Base-by-base conservation (phyloP, 2,888 invertebrate genomes). In the Teinopalpus imperialis region DNA sequence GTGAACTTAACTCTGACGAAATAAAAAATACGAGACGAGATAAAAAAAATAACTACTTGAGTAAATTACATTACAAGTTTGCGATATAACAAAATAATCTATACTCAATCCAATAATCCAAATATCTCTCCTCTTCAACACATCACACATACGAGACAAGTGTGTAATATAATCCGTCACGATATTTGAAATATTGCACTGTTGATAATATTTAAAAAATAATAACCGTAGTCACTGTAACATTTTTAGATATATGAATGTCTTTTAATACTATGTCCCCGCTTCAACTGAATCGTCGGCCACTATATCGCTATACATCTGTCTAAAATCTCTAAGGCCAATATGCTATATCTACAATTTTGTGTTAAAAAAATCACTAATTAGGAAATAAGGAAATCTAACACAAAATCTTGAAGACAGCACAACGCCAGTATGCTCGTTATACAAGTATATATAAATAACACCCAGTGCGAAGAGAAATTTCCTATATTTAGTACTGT, bases 301-400 rank as follows among this genome's bases (percentile, higher is more conserved):
- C 57, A 59, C 51, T 40, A 40, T 59, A 61, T 66, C 56, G 68
- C 72, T 68, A 75, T 79, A 79, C 73, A 70, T 70, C 68, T 72
- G 74, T 73, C 79, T 81, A 82, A 74, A 61, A 70, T 64, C 59
- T 64, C 86, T 86, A 86, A 85, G 85, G 83, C 83, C 78, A 74
- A 74, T 68, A 68, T 65, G 83, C 83, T 82, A 79, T 81, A 83
- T 83, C 81, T 85, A 81, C 77, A 82, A 81, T 76, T 80, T 77
- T 80, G 83, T 85, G 83, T 82, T 73, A 69, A 69, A 72, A 64
- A 41, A n/a, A 10, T 21, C 21, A 32, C 37, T 32, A 39, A 13
- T 13, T 4, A 13, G 4, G 6, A 10, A 29, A 12, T 46, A 49
- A 49, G 43, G 56, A 61, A 50, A 59, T 62, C 46, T 59, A 78